Base-by-base conservation (phyloP, 2,888 invertebrate genomes). In the Habroteleia sp. region DNA sequence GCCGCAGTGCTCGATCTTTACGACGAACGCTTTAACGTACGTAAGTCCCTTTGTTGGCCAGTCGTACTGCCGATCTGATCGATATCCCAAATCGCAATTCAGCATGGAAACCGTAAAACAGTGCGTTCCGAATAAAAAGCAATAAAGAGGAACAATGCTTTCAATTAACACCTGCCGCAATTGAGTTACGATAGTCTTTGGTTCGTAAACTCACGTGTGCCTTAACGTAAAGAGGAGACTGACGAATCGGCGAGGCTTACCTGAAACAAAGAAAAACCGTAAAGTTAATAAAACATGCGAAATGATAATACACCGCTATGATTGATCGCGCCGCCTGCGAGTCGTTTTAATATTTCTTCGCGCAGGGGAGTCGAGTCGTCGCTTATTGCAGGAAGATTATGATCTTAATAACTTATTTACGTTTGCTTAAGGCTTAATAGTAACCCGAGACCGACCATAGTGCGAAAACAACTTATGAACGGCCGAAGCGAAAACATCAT, bases 351-450 rank as follows among this genome's bases (percentile, higher is more conserved):
- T 62, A 71, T 66, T 71, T 68, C 46, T 41, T 33, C 52, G 66
- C 69, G 25, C 56, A 52, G 56, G 74, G 44, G 74, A 74, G 63
- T 44, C 71, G 29, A 33, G 37, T 76, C 74, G 71, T 78, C 71
- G 65, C 77, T 80, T 79, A 81, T 81, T 79, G 78, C 65, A 74
- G 68, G 68, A 52, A 80, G 83, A 84, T 83, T 80, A 80, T 75
- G 74, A 84, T 83, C 83, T 84, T 83, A 84, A 84, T 82, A 81
- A 83, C 83, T 82, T 78, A 82, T 79, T 84, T 79, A 78, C 73
- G 78, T 69, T 69, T 72, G 65, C 48, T 75, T 63, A 69, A 60
- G 52, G 56, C 74, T 72, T 75, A 78, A 74, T 74, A 74, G 77
- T 77, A 77, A 79, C 76, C 74, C 72, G 78, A 79, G 72, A 77